Evolutionary conservation across 2,888 invertebrate species (phyloP), one percentile per base, ranked within the genome.

Genomic region (Sarcophaga subvicina): DNA sequence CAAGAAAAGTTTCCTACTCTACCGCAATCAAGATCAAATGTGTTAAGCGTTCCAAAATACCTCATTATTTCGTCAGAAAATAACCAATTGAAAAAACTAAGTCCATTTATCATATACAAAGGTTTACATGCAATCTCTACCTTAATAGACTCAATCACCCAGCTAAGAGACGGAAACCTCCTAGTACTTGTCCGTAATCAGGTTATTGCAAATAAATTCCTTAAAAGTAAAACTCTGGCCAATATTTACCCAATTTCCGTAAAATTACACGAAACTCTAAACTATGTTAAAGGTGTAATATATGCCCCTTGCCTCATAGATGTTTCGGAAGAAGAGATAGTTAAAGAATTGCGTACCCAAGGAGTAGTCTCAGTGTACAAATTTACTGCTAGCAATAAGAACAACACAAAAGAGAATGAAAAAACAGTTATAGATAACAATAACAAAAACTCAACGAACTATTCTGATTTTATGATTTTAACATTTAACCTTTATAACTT

Each of bases 191-290:
- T 73, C 1, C 27, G 73, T 12, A 83, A 75, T 54, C 67, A 71
- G 2, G 6, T 54, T 14, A 64, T 73, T 22, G 83, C 73, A 0
- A 54, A 83, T 2, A 83, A 78, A n/a, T 67, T 77, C 49, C n/a
- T 92, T 90, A 82, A 79, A 77, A 45, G 72, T 20, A 62, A 59
- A 60, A 11, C 20, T 1, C 59, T 83, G 20, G n/a, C 59, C 37
- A 72, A 78, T 14, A 3, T 83, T 3, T 70, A 64, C 27, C 45
- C 73, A 11, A 83, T 78, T 2, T 25, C 59, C 12, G 37, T 66
- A 8, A 73, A 70, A 60, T n/a, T 84, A 4, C 80, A 80, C 17
- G 75, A 76, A 17, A 71, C 54, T 2, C 17, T 78, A 11, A 80
- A 76, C 20, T 76, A 54, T 22, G 54, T 80, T 22, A 76, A 84